Conservation (phyloP, 2,888 invertebrate species). For the Spicauda simplicius region DNA sequence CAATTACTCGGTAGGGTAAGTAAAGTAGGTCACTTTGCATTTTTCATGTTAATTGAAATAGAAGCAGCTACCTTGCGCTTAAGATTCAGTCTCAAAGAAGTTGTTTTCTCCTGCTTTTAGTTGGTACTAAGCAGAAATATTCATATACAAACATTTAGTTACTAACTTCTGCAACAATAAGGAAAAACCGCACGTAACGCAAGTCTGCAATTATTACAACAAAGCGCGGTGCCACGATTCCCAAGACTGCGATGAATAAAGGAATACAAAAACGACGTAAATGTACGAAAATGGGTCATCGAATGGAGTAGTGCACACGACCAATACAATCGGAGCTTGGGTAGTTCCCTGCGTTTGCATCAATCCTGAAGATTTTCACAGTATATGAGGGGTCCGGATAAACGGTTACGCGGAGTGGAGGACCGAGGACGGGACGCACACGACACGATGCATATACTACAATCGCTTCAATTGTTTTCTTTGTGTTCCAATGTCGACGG, state of each 20-base stretch:
- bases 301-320: constrained; percentile 57
- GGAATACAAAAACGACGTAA: constrained; percentile 59
- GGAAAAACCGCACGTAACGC: constrained; percentile 7
- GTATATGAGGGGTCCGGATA: constrained; percentile 38
- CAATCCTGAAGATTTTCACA: constrained; percentile 33
- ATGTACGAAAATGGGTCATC: constrained; percentile 69
- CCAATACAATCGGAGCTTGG: constrained; percentile 53
- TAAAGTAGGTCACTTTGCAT: constrained; percentile 29
- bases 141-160: background rate
- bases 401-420: constrained; percentile 45
- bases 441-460: constrained; percentile 53
- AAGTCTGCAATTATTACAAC: constrained; percentile 51
- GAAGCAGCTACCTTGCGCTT: constrained; percentile 17
- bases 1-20: constrained; percentile 20
- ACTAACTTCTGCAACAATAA: background rate
- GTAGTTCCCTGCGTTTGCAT: constrained; percentile 43
- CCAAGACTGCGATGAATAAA: constrained; percentile 58
- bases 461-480: constrained; percentile 56
- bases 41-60: constrained; percentile 32
- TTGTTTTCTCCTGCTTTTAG: constrained; percentile 10
- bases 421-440: constrained; percentile 48
- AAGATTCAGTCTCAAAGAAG: constrained; percentile 20
- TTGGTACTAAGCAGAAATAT: background rate
- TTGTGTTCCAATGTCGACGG: constrained; percentile 48
- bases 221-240: constrained; percentile 51